phyloP scores from a whole-genome alignment of 2,113 vertebrate species.

The Brachyistius frenatus region DNA sequence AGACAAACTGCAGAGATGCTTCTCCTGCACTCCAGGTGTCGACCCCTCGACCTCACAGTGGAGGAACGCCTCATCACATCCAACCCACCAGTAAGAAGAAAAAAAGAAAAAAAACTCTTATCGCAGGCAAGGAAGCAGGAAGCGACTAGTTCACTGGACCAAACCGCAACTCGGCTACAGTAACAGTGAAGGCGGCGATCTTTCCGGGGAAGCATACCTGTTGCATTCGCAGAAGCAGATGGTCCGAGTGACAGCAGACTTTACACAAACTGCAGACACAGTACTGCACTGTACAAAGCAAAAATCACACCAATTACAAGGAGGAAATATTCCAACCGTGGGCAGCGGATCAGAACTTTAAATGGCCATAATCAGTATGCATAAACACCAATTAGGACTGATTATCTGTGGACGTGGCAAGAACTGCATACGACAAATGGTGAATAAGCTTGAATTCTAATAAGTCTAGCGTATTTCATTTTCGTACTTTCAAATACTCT shows the following conservation, averaged over 20 bases:
- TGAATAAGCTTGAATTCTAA: not conserved
- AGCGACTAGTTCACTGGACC: not conserved
- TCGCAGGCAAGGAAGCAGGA: conserved; percentile 35
- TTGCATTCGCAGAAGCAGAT: conserved; percentile 36
- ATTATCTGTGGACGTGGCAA: not conserved
- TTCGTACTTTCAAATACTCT: not conserved
- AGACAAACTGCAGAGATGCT: conserved; percentile 40
- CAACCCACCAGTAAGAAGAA: not conserved
- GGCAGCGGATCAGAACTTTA: not conserved
- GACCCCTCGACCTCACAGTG: conserved; percentile 43
- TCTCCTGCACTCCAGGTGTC: conserved; percentile 42
- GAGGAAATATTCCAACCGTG: conserved; percentile 10
- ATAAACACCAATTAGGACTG: not conserved
- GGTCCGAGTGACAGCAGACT: not conserved
- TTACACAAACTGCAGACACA: conserved; percentile 1
- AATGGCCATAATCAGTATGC: not conserved
- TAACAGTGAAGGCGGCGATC: not conserved
- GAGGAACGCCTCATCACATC: conserved; percentile 15
- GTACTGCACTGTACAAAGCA: not conserved
- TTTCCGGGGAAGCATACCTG: conserved; percentile 52
- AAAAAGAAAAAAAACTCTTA: not conserved
- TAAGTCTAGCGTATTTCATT: not conserved
- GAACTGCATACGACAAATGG: not conserved
- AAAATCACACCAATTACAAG: not conserved
- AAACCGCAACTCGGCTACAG: conserved; percentile 8